phyloP scores from a whole-genome alignment of 1,140 invertebrate genomes.

The Temnothorax curvispinosus region DNA sequence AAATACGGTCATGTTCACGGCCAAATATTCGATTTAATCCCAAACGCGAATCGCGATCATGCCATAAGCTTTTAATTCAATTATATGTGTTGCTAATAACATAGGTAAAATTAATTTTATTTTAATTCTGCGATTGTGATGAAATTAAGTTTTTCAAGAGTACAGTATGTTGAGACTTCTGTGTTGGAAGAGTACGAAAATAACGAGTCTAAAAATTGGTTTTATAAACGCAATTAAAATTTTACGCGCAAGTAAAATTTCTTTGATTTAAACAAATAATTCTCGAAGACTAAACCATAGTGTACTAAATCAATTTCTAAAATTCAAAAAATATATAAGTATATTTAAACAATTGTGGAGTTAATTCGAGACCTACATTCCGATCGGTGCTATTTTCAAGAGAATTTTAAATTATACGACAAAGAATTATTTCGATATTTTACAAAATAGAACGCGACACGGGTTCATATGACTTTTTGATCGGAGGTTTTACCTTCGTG shows the following conservation, averaged over 20 bases:
- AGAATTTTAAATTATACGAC: neutral
- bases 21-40: conserved; percentile 1
- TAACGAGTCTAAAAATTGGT: neutral
- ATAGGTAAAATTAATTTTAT: neutral
- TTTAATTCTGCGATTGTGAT: neutral
- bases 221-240: neutral
- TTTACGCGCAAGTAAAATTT: neutral
- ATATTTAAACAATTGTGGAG: neutral
- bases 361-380: neutral
- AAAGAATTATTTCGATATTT: neutral
- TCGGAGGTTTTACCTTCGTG: conserved; percentile 74
- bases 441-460: neutral
- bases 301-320: neutral
- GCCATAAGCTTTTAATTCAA: neutral
- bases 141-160: neutral
- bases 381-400: neutral
- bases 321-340: neutral
- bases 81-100: no score
- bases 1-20: conserved; percentile 63
- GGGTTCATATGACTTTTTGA: neutral
- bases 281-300: neutral
- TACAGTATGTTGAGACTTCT: no score
- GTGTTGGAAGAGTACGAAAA: neutral
- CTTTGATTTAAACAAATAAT: neutral
- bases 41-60: neutral